These are phyloP conservation scores for Luidia sarsii DNA, from an alignment of 53 echinoderm and acorn worm genomes.

Conservation along the genomic window DNA sequence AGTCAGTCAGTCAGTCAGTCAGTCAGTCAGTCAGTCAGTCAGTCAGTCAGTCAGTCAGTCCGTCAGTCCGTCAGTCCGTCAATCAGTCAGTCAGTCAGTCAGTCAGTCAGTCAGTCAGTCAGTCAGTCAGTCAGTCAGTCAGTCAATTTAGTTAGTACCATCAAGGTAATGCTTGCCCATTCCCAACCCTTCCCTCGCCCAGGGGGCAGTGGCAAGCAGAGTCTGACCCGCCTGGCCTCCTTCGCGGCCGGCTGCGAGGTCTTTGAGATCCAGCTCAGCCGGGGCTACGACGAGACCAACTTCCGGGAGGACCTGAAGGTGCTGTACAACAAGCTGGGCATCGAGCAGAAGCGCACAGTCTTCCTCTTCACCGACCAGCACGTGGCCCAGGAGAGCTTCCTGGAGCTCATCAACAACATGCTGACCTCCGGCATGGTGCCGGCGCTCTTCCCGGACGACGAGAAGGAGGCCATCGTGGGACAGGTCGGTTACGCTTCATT, in stretches of 20 bases:
- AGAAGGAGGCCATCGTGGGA: slow-evolving; percentile 94
- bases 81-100: too few species aligned
- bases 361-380: slow-evolving; percentile 98
- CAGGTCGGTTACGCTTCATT: slow-evolving; percentile 83
- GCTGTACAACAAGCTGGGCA: slow-evolving; percentile 97
- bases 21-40: too few species aligned
- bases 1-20: too few species aligned
- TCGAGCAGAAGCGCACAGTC: slow-evolving; percentile 91
- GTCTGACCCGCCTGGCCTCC: slow-evolving; percentile 88
- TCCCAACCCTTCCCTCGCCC: too few species aligned
- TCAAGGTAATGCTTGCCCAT: too few species aligned
- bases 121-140: too few species aligned
- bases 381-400: slow-evolving; percentile 98
- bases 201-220: slow-evolving; percentile 99
- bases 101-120: too few species aligned
- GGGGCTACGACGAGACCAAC: slow-evolving; percentile 98
- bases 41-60: too few species aligned
- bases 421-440: slow-evolving; percentile 99
- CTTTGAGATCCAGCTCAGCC: slow-evolving; percentile 97
- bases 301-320: slow-evolving; percentile 97
- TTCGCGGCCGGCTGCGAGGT: slow-evolving; percentile 97
- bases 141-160: too few species aligned
- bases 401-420: slow-evolving; percentile 99
- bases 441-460: slow-evolving; percentile 93
- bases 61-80: too few species aligned